Percentiles rank a stretch among this genome's conserved stretches.
These are phyloP conservation scores for Scomberomorus guttatus DNA, from an alignment of 2,797 vertebrate species.

Conservation along the genomic window DNA sequence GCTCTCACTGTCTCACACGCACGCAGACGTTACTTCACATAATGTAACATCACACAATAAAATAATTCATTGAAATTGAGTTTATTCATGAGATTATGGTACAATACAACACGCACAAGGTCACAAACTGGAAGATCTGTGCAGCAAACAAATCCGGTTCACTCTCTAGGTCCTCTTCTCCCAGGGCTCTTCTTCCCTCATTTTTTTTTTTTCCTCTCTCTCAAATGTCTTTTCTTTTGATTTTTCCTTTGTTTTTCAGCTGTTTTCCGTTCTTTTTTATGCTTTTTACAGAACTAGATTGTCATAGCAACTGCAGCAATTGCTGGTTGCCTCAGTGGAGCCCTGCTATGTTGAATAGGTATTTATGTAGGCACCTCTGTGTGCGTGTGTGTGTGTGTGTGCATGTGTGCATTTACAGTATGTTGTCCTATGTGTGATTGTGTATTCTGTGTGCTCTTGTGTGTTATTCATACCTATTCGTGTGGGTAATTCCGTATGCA, in stretches of 20 bases:
- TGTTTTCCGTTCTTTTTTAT: conserved; percentile 26
- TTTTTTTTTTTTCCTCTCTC: background rate
- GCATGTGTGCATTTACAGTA: background rate
- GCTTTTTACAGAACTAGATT: conserved; percentile 34
- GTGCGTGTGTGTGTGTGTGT: conserved; percentile 21
- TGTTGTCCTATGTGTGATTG: background rate
- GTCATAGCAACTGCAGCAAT: conserved; percentile 59
- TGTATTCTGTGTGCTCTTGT: background rate
- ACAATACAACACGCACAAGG: conserved; percentile 46
- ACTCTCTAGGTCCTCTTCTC: conserved; percentile 38
- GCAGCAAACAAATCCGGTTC: conserved; percentile 48
- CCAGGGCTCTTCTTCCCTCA: background rate
- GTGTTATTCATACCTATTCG: conserved; percentile 4
- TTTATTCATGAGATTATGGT: conserved; percentile 65
- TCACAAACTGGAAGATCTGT: conserved; percentile 41
- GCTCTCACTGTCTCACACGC: conserved; percentile 12
- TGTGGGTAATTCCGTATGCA: conserved; percentile 21
- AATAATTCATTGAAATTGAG: conserved; percentile 53
- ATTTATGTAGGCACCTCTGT: conserved; percentile 44
- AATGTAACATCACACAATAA: conserved; percentile 35
- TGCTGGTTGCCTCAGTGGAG: conserved; percentile 25
- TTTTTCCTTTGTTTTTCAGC: conserved; percentile 29
- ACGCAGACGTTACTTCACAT: conserved; percentile 17
- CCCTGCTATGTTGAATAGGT: conserved; percentile 48
- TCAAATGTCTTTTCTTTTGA: conserved; percentile 1